Conservation (phyloP, 1,140 invertebrate genomes). For the Ostrea denselamellosa region DNA sequence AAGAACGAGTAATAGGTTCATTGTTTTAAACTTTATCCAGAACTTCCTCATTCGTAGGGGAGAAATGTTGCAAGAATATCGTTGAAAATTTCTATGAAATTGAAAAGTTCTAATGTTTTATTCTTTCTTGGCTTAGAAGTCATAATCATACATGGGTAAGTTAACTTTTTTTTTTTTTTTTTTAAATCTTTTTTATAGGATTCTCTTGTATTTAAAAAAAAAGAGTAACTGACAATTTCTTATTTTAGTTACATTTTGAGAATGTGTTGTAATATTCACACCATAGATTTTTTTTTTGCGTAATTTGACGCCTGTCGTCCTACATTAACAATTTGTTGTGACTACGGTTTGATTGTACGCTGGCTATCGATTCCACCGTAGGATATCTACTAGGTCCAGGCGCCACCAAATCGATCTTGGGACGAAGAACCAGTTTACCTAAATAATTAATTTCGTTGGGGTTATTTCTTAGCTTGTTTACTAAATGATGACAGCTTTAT, state of each 20-base stretch:
- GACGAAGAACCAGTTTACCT: constrained; percentile 7
- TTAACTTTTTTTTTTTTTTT: too few species aligned
- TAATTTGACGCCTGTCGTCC: background rate
- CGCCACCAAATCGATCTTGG: background rate
- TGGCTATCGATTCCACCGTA: background rate
- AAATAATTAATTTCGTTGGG: constrained; percentile 33
- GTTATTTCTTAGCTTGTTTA: constrained; percentile 21
- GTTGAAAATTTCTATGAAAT: too few species aligned
- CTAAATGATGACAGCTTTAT: background rate
- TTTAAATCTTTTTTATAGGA: too few species aligned
- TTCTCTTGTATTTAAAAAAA: background rate
- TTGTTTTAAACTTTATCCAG: too few species aligned
- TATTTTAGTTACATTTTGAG: background rate
- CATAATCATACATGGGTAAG: too few species aligned
- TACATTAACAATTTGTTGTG: background rate
- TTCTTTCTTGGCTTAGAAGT: too few species aligned
- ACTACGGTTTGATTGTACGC: background rate
- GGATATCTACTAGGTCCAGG: background rate
- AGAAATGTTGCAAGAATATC: too few species aligned
- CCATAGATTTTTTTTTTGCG: constrained; percentile 4
- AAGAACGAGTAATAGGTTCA: too few species aligned
- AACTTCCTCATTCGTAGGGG: too few species aligned
- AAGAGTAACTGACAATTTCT: background rate
- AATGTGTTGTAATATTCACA: background rate
- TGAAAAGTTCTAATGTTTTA: too few species aligned